Base-by-base conservation (phyloP, 2,797 vertebrate genomes). In the Amniataba percoides region DNA sequence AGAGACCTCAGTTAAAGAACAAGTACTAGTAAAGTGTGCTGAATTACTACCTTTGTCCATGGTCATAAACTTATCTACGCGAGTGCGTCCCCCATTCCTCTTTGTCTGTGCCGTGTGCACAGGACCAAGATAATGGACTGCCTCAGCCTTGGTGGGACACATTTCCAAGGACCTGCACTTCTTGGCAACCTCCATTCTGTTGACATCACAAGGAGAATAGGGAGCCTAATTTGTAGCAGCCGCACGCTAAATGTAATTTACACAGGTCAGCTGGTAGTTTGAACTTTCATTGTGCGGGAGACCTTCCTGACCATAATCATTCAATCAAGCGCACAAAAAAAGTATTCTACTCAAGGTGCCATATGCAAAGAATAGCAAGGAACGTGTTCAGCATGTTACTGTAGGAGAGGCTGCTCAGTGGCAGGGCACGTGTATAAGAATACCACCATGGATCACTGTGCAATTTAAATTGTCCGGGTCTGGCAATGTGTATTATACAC, bases 211-310 rank as follows among this genome's bases (percentile, higher is more conserved):
- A 87, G 88, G 85, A 89, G 92, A 93, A 91, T 82, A 73, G 88
- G 66, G 69, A 81, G 64, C 74, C 85, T 91, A 87, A 88, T 93
- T 93, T 90, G 84, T 81, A 85, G 86, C 82, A 81, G 86, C 77
- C 71, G 84, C 82, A 85, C 80, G 68, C 81, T 89, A 86, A 91
- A 91, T 90, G 87, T 91, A 92, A 93, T 94, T 93, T 93, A 89
- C 83, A 78, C 77, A 82, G 92, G 89, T 93, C 87, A 87, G 74
- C 61, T 81, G 74, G 78, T 78, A 74, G 84, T 74, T 85, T 92
- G 90, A 91, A 93, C 92, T 82, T 81, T 78, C 69, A 84, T 88
- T 90, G 91, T 91, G 81, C 77, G 56, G 63, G 27, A 82, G 91
- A 91, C 88, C 82, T 88, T 71, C 34, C 76, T 86, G 88, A 82